Conservation (phyloP, 2,888 invertebrate genomes). For the Bruchidius siliquastri region DNA sequence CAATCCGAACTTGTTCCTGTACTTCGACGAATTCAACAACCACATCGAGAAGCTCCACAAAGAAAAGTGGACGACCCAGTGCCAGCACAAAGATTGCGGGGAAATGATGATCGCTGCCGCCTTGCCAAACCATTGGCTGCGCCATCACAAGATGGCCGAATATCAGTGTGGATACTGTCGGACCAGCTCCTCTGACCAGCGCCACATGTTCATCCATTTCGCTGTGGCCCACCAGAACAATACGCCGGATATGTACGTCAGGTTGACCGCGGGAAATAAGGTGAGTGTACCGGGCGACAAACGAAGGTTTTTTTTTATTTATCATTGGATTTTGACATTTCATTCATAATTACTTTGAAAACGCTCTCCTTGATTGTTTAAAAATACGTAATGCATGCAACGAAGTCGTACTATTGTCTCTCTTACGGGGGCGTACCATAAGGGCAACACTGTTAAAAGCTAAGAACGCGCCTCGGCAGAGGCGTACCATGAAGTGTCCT, state of each 20-base stretch:
- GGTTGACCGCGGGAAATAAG: conserved; percentile 12
- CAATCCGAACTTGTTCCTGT: conserved; percentile 22
- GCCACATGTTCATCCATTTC: conserved; percentile 25
- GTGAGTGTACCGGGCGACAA: too few species aligned
- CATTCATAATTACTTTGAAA: too few species aligned
- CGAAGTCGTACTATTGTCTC: too few species aligned
- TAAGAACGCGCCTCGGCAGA: too few species aligned
- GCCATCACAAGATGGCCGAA: conserved; percentile 46
- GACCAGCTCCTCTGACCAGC: conserved; percentile 17
- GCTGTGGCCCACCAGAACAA: conserved; percentile 21
- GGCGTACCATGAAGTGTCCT: too few species aligned
- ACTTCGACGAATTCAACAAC: conserved; percentile 26
- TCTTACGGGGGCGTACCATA: too few species aligned
- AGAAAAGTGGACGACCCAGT: conserved; percentile 35
- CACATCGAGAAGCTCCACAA: conserved; percentile 37
- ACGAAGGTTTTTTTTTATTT: too few species aligned
- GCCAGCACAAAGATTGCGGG: conserved; percentile 25
- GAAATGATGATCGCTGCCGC: conserved; percentile 28
- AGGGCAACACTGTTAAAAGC: too few species aligned
- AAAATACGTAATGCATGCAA: too few species aligned
- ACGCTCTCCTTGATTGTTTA: too few species aligned
- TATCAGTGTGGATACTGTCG: conserved; percentile 30
- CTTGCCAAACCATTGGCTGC: conserved; percentile 49
- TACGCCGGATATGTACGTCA: conserved; percentile 21
- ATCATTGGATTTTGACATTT: too few species aligned